Evolutionary conservation across 1,140 invertebrate genomes (phyloP).

Genomic region (Alviniconcha marisindica): DNA sequence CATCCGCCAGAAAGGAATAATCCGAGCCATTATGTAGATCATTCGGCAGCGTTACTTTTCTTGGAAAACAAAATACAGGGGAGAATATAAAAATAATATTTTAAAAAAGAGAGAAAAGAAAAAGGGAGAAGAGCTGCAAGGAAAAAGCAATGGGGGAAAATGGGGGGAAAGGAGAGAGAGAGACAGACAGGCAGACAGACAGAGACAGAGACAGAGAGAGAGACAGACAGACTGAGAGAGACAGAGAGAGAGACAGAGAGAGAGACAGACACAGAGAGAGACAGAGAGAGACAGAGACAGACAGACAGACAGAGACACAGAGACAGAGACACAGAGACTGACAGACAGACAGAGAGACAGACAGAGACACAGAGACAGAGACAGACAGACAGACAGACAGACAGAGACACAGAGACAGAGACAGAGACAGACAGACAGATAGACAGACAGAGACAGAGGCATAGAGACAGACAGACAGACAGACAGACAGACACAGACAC

Average conservation of each 20-base stretch:
- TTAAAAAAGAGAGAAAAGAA: no score
- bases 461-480: neutral
- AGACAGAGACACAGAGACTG: neutral
- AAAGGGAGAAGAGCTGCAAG: no score
- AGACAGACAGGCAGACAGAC: neutral
- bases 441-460: neutral
- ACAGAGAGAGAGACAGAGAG: neutral
- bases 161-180: neutral
- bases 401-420: neutral
- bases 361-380: neutral
- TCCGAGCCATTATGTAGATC: no score
- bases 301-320: neutral
- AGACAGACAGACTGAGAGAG: neutral
- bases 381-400: neutral
- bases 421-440: neutral
- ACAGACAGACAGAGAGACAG: neutral
- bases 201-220: slow-evolving; percentile 6
- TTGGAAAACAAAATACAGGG: no score
- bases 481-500: no score
- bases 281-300: neutral
- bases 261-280: no score
- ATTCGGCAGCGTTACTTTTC: no score
- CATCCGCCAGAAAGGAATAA: no score
- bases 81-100: no score
- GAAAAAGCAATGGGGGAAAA: neutral